phyloP scores from a whole-genome alignment of 2,888 invertebrate species.

The Xylocampa areola region DNA sequence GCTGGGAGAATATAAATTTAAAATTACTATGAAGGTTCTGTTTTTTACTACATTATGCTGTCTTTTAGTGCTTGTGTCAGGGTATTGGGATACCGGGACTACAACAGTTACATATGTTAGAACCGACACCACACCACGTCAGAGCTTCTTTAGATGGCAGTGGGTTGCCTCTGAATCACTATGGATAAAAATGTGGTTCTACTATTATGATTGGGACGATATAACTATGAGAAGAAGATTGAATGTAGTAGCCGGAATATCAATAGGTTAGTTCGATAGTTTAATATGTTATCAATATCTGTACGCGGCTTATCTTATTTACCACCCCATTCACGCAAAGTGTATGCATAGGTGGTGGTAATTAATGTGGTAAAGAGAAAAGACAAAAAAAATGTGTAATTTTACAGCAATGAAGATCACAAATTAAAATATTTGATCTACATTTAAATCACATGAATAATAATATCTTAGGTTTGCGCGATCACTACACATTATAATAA shows the following conservation, averaged over 20 bases:
- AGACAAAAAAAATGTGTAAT: too few species aligned
- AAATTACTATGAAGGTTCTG: slow-evolving; percentile 13
- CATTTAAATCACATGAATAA: too few species aligned
- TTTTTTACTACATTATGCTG: neutral
- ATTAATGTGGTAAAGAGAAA: too few species aligned
- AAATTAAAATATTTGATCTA: too few species aligned
- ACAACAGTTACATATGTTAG: accelerated
- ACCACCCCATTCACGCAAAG: too few species aligned
- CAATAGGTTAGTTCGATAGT: slow-evolving; percentile 53
- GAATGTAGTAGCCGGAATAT: slow-evolving; percentile 53
- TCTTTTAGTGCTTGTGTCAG: neutral
- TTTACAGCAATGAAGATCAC: neutral
- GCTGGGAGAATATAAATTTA: too few species aligned
- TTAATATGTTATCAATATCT: neutral
- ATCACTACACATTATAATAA: too few species aligned
- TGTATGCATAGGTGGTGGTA: too few species aligned
- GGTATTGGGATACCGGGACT: slow-evolving; percentile 30
- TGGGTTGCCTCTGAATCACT: slow-evolving; percentile 10
- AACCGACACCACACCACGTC: neutral
- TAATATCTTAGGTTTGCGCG: too few species aligned
- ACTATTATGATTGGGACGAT: slow-evolving; percentile 50
- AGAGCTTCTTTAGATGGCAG: slow-evolving; percentile 59
- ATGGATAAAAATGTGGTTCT: slow-evolving; percentile 2
- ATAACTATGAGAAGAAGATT: slow-evolving; percentile 39
- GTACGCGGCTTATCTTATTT: neutral